Evolutionary conservation across 1,140 invertebrate genomes (phyloP).

Genomic region (Euglossa dilemma): DNA sequence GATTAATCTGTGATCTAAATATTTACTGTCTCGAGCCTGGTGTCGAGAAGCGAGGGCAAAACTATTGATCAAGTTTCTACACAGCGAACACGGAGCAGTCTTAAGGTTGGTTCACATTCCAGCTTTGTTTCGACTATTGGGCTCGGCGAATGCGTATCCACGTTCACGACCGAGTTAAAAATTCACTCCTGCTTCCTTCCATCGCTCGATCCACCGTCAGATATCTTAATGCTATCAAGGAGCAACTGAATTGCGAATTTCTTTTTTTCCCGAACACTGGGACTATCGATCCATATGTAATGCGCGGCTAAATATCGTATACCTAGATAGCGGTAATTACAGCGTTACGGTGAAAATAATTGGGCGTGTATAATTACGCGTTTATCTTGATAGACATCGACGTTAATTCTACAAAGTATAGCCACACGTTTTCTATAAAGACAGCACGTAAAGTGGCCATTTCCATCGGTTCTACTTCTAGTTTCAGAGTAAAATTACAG

Average conservation of each 20-base stretch:
- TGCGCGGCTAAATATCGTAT: no score
- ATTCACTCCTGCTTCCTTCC: not conserved
- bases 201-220: not conserved
- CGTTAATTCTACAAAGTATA: no score
- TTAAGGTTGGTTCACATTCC: not conserved
- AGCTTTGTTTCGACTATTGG: not conserved
- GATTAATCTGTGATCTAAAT: not conserved
- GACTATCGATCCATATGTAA: not conserved
- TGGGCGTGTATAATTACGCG: no score
- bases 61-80: constrained; percentile 19
- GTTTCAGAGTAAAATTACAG: no score
- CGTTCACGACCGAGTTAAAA: not conserved
- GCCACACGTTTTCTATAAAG: no score
- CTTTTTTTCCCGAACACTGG: not conserved
- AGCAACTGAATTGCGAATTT: not conserved
- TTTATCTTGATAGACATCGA: no score
- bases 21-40: not conserved
- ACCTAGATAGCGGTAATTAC: no score
- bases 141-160: not conserved
- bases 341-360: no score
- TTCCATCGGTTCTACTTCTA: no score
- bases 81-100: not conserved
- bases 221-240: not conserved
- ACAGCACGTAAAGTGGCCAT: no score
- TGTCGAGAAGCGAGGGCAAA: constrained; percentile 7